Base-by-base conservation (phyloP, 2,888 invertebrate species). In the Sesamia inferens region DNA sequence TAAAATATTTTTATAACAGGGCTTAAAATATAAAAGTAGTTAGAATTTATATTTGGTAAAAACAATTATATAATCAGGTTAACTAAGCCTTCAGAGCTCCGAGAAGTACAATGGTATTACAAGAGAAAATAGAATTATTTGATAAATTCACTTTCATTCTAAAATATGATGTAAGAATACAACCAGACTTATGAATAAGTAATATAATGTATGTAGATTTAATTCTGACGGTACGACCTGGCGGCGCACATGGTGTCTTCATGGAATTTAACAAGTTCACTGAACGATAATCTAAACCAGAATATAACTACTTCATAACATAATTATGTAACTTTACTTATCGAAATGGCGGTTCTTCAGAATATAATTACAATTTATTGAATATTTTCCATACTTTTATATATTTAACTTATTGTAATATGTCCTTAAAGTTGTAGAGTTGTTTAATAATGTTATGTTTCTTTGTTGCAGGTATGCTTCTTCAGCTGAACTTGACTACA, bases 391-490 rank as follows among this genome's bases (percentile, higher is more conserved):
- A 47, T 48, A 13, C 19, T 24, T 64, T 64, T 24, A n/a, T 13
- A 2, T 31, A 3, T 48, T 8, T 48, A 24, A 5, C 5, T 19
- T 47, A 7, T 7, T 64, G 64, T 19, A 24, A 13, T 13, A 16
- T 24, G 7, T 19, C 5, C 5, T 51, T 31, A 14, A 19, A 7
- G 31, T n/a, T 65, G 0, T 65, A 4, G 14, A 48, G 2, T 51
- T 10, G 1, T 44, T 11, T 44, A 71, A 5, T 71, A 55, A 71
- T 58, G 22, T 10, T 7, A 24, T 24, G 6, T 61, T 64, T 62
- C 0, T 63, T 81, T 81, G 81, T 83, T 81, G 62, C 84, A 83
- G 84, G 81, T 81, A 81, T 81, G 81, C 42, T 63, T 22, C 57
- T 47, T 16, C 14, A 44, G 48, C 44, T 31, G 44, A 14, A 59